These are phyloP conservation scores for Saxidomus purpurata DNA, from an alignment of 1,140 invertebrate genomes.

Conservation along the genomic window DNA sequence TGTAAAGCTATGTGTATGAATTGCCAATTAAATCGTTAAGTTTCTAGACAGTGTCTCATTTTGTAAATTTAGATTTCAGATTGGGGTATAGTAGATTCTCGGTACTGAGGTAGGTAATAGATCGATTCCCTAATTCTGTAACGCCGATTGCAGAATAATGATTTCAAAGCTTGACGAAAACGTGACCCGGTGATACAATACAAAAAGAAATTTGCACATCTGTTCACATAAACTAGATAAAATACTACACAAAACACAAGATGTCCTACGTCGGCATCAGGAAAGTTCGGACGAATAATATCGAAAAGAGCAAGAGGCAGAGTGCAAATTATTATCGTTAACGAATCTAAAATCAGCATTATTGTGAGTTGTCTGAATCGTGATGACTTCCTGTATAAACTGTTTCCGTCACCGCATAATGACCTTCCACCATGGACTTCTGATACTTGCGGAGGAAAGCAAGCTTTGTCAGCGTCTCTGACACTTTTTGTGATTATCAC, in stretches of 20 bases:
- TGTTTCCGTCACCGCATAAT: not conserved
- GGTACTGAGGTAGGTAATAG: not conserved
- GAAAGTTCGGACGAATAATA: conserved; percentile 61
- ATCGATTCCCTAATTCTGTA: not conserved
- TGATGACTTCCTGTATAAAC: not conserved
- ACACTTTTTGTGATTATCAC: conserved; percentile 77
- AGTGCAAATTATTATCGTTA: conserved; percentile 76
- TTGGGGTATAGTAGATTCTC: not conserved
- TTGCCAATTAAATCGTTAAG: no score
- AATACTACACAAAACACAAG: conserved; percentile 75
- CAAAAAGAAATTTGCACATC: conserved; percentile 80
- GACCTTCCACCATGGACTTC: no score
- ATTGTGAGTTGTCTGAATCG: conserved; percentile 72
- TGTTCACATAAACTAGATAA: conserved; percentile 80
- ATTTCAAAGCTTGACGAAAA: conserved; percentile 73
- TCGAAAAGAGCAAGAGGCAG: conserved; percentile 76
- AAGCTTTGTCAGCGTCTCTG: conserved; percentile 22
- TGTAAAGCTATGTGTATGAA: no score
- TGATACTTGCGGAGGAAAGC: not conserved
- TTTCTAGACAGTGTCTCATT: no score
- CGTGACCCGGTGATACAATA: conserved; percentile 80
- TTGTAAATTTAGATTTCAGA: not conserved
- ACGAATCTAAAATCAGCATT: conserved; percentile 79
- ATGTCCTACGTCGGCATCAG: conserved; percentile 62
- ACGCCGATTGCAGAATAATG: not conserved